Base-by-base conservation (phyloP, 2,797 vertebrate species). In the Phalanger gymnotis region DNA sequence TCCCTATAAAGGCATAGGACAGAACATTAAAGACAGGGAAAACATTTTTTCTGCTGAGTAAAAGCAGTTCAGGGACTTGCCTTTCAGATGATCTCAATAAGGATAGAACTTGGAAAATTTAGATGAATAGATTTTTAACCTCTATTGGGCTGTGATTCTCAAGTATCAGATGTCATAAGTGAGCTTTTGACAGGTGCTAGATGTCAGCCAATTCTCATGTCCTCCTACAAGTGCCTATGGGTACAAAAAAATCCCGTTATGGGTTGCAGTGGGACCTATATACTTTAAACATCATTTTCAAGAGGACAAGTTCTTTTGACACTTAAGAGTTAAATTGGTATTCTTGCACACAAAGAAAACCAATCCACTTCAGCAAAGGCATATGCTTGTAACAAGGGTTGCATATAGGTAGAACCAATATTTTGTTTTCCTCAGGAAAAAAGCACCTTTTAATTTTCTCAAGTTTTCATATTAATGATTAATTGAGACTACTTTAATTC, bases 81-180 rank as follows among this genome's bases (percentile, higher is more conserved):
- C 73, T 81, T 81, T 81, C 73, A 81, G 73, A 47, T 47, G 28
- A 73, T 73, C 34, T n/a, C 34, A n/a, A 87, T 87, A 27, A 51
- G 40, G 40, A 87, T 1, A 10, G 9, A 87, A 51, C 40, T 51
- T 87, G 73, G 27, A 56, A 94, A 57, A 53, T 73, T 40, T 81
- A 90, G 94, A 10, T 16, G 12, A 92, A 19, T 0, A 7, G 31
- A 61, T 57, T 81, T 81, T 47, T 81, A 81, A 47, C 19, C 66
- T 40, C 66, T 81, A 91, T 61, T n/a, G 19, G 31, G 9, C 90
- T 66, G 57, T 3, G 92, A 87, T 90, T 66, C 91, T 97, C 73
- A 40, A 51, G n/a, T 25, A 51, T 51, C 54, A 31, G 61, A 55
- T 12, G n/a, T 27, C 51, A 53, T 93, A 87, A 11, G 1, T 30